phyloP scores from a whole-genome alignment of 2,797 vertebrate species.

The Anguilla obscura region DNA sequence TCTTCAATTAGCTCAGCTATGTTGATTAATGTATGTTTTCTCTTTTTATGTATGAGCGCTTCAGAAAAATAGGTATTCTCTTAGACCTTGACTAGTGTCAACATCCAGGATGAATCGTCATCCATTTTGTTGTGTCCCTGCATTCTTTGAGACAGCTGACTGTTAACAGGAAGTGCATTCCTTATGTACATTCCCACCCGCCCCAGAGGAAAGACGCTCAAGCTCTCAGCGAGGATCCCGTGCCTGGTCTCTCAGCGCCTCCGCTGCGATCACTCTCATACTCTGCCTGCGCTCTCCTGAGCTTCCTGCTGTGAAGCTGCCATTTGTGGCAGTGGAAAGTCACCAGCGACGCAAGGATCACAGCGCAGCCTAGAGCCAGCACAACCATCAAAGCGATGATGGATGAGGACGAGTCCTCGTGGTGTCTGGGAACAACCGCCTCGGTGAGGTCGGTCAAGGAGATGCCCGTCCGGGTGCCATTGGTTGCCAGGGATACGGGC shows the following conservation, averaged over 20 bases:
- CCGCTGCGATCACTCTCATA: constrained; percentile 71
- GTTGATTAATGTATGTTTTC: not conserved
- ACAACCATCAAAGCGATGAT: constrained; percentile 64
- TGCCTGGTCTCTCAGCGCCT: constrained; percentile 22
- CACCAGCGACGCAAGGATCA: constrained; percentile 62
- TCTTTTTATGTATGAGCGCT: not conserved
- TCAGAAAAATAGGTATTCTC: not conserved
- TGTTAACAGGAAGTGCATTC: not conserved
- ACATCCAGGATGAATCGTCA: not conserved
- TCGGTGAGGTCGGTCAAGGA: constrained; percentile 55
- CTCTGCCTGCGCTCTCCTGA: constrained; percentile 70
- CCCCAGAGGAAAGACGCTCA: not conserved
- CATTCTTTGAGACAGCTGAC: not conserved
- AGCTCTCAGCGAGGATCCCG: not conserved
- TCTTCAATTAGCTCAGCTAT: not conserved
- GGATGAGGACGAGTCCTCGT: constrained; percentile 66
- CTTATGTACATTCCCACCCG: not conserved
- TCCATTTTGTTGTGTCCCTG: not conserved
- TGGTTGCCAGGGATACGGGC: constrained; percentile 47
- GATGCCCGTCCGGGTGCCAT: constrained; percentile 43
- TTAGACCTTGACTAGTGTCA: not conserved
- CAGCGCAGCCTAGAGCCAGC: constrained; percentile 61
- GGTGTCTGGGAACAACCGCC: constrained; percentile 46
- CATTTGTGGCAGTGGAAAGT: constrained; percentile 74
- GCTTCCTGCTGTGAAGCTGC: constrained; percentile 65